Conservation (phyloP, 1,140 invertebrate genomes). For the Orussus abietinus region DNA sequence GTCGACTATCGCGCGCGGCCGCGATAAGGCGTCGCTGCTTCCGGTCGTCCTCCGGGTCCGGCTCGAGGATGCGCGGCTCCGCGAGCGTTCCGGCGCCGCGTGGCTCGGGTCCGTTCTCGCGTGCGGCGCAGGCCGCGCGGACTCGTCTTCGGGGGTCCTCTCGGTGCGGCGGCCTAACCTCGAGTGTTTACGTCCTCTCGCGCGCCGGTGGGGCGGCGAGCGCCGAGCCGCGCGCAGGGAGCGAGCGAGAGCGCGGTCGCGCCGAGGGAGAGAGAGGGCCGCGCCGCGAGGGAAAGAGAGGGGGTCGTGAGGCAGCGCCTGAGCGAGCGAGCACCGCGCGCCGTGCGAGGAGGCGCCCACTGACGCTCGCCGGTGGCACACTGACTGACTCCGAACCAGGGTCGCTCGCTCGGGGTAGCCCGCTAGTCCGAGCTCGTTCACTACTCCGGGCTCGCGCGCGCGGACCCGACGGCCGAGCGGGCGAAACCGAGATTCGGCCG, state of each 20-base stretch:
- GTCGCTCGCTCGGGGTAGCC: constrained; percentile 35
- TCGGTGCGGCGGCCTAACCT: constrained; percentile 15
- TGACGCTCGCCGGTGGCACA: constrained; percentile 49
- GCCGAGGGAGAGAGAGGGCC: constrained; percentile 6
- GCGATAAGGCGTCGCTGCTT: too few relatives aligned
- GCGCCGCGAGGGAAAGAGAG: constrained; percentile 3
- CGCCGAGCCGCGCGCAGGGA: constrained; percentile 6
- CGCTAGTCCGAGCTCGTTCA: constrained; percentile 47
- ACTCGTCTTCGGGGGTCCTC: too few relatives aligned
- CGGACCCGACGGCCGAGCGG: constrained; percentile 20
- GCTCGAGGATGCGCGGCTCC: too few relatives aligned
- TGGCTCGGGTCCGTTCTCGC: too few relatives aligned
- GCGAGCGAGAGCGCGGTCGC: neutral
- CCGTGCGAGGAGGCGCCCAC: constrained; percentile 21
- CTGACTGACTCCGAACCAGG: constrained; percentile 49
- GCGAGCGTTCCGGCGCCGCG: too few relatives aligned
- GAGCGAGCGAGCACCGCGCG: constrained; percentile 27
- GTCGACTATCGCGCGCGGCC: too few relatives aligned
- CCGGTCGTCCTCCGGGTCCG: too few relatives aligned
- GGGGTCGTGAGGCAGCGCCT: constrained; percentile 9
- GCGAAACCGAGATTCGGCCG: constrained; percentile 8
- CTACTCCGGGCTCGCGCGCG: constrained; percentile 32
- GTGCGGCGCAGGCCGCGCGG: neutral
- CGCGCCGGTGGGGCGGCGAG: constrained; percentile 3
- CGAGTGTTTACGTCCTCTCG: constrained; percentile 21